Base-by-base conservation (phyloP, 2,113 vertebrate genomes). In the Chloropsis cyanopogon region DNA sequence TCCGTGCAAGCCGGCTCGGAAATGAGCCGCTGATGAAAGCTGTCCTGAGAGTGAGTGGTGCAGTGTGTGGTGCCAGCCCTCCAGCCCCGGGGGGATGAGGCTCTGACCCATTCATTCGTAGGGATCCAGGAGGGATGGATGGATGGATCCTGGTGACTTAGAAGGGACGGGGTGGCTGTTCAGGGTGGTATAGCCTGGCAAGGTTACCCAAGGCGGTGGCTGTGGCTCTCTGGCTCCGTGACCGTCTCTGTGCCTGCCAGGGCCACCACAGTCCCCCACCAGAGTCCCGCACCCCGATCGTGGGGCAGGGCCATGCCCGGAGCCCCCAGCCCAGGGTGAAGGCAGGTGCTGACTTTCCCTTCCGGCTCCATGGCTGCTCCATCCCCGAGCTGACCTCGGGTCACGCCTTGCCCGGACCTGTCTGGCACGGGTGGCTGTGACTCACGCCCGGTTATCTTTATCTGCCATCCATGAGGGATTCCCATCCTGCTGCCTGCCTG, bases 121-220 rank as follows among this genome's bases (percentile, higher is more conserved):
- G 42, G 24, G 33, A 37, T 8, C 33, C 69, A 10, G 33, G 12
- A 81, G 26, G 47, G 56, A 56, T 33, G 71, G 49, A 56, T 33
- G 71, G 49, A 35, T 11, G 4, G 56, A 24, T 52, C 1, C 1
- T 12, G 42, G 26, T 35, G 52, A 14, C 46, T 71, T 37, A 4
- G 2, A 61, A 35, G 25, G 35, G 14, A 25, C 25, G 0, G 5
- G 6, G 19, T 24, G 18, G 49, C 68, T 28, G n/a, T 0, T 0
- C 14, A 6, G 46, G 35, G 39, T 0, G 2, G 33, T 53, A 46
- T 0, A 2, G 72, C 63, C 88, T 0, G 0, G 39, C 0, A 9
- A 65, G 28, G 31, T 66, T 75, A 26, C 66, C 26, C 14, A 6
- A 60, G 63, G 73, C 0, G 0, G 15, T 63, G 41, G 42, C 53